Base-by-base conservation (phyloP, 1,140 invertebrate species). In the Drosophila ananassae region DNA sequence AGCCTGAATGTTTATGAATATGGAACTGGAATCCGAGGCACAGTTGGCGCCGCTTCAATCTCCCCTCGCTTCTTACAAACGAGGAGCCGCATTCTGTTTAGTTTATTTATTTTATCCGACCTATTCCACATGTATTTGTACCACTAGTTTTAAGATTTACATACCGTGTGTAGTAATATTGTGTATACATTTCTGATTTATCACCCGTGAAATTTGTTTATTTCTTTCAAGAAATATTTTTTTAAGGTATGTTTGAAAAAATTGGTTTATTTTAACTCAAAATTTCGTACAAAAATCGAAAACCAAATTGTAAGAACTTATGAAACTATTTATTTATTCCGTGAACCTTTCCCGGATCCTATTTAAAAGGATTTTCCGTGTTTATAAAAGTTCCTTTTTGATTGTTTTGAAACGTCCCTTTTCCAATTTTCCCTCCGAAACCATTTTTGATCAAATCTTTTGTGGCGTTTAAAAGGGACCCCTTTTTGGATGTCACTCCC, bases 161-260 rank as follows among this genome's bases (percentile, higher is more conserved):
- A 85, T 87, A 87, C 78, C 87, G 58, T 75, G 83, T 85, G 82
- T 89, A 89, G 82, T 85, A 85, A 87, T 85, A 73, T 83, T 82
- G 79, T 82, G 79, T 82, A 83, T 83, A 81, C 68, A 82, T 81
- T 81, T 81, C 78, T 82, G 54, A 81, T 73, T 84, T 84, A 46
- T 80, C 71, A 63, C 59, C 50, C 48, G 41, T 64, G 47, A 34
- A 22, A 12, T 13, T 53, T 22, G 1, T 25, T 21, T 17, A 7
- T 55, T n/a, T 22, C 0, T 41, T 13, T 41, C 1, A 32, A 32
- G 4, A 28, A 28, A 0, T 28, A 28, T 5, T 5, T 5, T 10
- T 34, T 34, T 10, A 34, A 34, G 2, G 9, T 7, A 10, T 34
- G 9, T 34, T 34, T 32, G 7, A n/a, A 3, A 8, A 3, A 10